Evolutionary conservation across 2,888 invertebrate species (phyloP), one percentile per base, ranked within the genome.

Genomic region (Heliconius cydno): DNA sequence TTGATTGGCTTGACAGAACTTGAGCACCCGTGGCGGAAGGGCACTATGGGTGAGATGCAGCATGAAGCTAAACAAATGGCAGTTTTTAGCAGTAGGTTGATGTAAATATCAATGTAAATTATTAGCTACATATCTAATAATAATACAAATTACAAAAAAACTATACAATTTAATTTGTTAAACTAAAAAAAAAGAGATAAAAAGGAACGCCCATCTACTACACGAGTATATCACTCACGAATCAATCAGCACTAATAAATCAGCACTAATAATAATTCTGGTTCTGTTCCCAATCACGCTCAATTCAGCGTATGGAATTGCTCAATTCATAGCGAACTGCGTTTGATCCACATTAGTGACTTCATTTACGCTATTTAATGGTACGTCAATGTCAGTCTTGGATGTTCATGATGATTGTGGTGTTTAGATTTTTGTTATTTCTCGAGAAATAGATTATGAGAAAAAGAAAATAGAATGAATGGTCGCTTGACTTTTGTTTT

Each of bases 191-290:
- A 41, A 71, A 41, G 7, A 60, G 15, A 73, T 57, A 57, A 72
- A 57, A 34, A 57, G 13, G 30, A 72, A 22, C 52, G 28, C 46
- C 52, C 34, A 34, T 73, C 72, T 73, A 22, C 22, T 60, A 7
- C 15, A 41, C 2, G 41, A 41, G 9, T 41, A n/a, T 25, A 60
- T 72, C 60, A 74, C 74, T 72, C 77, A 82, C 81, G 79, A 82
- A 84, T 81, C 81, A 81, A 81, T 81, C 80, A 71, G n/a, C 78
- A 78, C 76, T 79, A 82, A 84, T 84, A 80, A 81, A 81, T 81
- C 80, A 71, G n/a, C 78, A 78, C 76, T 79, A 82, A 84, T 84
- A 80, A 84, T 83, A 80, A 84, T 79, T 80, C 74, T 73, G 79
- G 79, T 79, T 83, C 81, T 79, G 82, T 67, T 78, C 67, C 76